Evolutionary conservation across 37 sponge, comb jelly and placozoan genomes (phyloP).

Genomic region (Halisarca cf. caerulea): DNA sequence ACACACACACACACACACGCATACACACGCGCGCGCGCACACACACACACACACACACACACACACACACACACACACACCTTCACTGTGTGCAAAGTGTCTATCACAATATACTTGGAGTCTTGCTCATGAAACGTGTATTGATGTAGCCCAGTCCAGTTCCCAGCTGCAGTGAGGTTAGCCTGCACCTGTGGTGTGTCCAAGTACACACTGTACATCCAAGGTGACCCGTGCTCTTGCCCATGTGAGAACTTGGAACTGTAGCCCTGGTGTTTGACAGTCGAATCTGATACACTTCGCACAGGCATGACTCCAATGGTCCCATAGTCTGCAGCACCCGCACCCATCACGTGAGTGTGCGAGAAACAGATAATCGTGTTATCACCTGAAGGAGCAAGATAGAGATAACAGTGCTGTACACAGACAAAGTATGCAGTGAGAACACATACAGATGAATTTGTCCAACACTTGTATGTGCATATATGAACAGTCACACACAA

Average conservation of each 20-base stretch:
- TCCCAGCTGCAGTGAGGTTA: conserved; percentile 37
- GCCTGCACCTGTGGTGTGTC: conserved; percentile 14
- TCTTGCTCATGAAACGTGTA: conserved; percentile 26
- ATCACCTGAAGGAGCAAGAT: conserved; percentile 29
- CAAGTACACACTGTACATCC: conserved; percentile 29
- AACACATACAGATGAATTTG: neutral
- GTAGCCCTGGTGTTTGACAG: conserved; percentile 34
- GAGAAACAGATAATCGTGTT: conserved; percentile 61
- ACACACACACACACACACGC: no score
- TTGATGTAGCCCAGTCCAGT: conserved; percentile 14
- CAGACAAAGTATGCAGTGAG: neutral
- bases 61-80: neutral
- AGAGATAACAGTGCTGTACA: neutral
- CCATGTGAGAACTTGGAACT: conserved; percentile 48
- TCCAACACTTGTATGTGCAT: neutral
- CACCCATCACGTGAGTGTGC: conserved; percentile 72
- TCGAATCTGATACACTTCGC: neutral
- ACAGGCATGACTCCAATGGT: conserved; percentile 57
- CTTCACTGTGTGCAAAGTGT: conserved; percentile 16
- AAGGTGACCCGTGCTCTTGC: conserved; percentile 37
- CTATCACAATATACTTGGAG: conserved; percentile 1
- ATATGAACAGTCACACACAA: neutral
- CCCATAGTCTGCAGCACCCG: conserved; percentile 60
- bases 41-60: no score
- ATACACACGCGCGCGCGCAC: no score